These are phyloP conservation scores for Sebastes fasciatus DNA, from an alignment of 2,113 vertebrate genomes.

Conservation along the genomic window DNA sequence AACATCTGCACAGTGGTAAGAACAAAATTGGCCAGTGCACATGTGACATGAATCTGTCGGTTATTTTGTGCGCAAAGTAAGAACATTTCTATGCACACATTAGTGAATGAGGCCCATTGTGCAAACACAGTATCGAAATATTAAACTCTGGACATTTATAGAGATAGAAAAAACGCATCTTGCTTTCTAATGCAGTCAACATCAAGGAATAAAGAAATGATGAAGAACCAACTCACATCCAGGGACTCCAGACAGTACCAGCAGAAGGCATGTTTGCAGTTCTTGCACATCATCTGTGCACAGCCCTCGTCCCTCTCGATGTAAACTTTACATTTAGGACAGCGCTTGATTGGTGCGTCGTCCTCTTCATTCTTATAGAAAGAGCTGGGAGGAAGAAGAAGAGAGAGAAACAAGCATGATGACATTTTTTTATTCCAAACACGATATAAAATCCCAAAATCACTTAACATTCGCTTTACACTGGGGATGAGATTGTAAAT, in stretches of 20 bases:
- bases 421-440: neutral
- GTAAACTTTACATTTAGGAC: slow-evolving; percentile 99
- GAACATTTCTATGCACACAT: too few relatives aligned
- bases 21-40: too few relatives aligned
- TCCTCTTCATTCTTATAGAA: slow-evolving; percentile 92
- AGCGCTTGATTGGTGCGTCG: slow-evolving; percentile 96
- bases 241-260: slow-evolving; percentile 99
- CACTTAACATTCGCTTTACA: slow-evolving; percentile 10
- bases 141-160: neutral
- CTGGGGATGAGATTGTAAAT: slow-evolving; percentile 7
- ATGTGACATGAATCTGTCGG: too few relatives aligned
- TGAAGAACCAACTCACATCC: slow-evolving; percentile 89
- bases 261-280: slow-evolving; percentile 99
- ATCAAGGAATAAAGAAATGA: neutral
- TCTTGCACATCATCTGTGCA: slow-evolving; percentile 99
- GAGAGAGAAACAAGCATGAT: neutral
- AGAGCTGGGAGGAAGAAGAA: slow-evolving; percentile 80
- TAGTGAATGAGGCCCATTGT: neutral
- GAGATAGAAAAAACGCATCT: neutral
- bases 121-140: slow-evolving; percentile 6
- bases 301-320: slow-evolving; percentile 98
- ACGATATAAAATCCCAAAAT: slow-evolving; percentile 1
- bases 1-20: too few relatives aligned
- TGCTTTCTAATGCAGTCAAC: neutral
- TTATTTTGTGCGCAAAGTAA: too few relatives aligned